Base-by-base conservation (phyloP, 2,113 vertebrate species). In the Saiga tatarica region DNA sequence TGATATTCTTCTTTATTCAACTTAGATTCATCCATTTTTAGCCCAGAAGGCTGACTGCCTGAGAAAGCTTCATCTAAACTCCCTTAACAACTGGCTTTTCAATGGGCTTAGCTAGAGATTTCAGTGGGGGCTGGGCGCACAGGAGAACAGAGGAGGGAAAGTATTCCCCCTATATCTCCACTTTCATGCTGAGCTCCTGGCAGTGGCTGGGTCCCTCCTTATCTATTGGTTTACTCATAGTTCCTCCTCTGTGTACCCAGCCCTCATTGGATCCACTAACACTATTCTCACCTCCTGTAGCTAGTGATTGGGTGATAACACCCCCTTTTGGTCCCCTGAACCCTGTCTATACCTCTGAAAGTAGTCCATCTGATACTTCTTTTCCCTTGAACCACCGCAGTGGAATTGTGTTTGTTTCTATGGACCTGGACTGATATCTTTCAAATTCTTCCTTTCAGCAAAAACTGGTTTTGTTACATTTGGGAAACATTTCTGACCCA, bases 401-500 rank as follows among this genome's bases (percentile, higher is more conserved):
- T 33, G 42, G 39, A 87, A 55, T 81, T 84, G 28, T 62, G 17
- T 91, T 87, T 96, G n/a, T 16, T 79, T 17, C 26, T 85, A 5
- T 88, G 42, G 30, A 93, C 16, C 15, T 55, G 1, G 30, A 42
- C 28, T 50, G 7, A 42, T 6, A 76, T 0, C 19, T 83, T 90
- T 94, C 81, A 76, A 59, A 60, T 86, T 25, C 33, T 86, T 86
- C 14, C n/a, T 95, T 94, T 93, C 86, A 90, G 21, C 28, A 21
- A 87, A 67, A 78, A 30, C 42, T 59, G 12, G 78, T 50, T 84
- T 52, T 0, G 26, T 91, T 87, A 90, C 47, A 3, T 79, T 85
- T 89, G 71, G n/a, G 30, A 95, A 78, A 91, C 6, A 79, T 93
- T 33, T 62, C 60, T 88, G 53, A 42, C 14, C 10, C 17, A 11